Conservation (phyloP, 2,888 invertebrate species). For the Nomada fabriciana region DNA sequence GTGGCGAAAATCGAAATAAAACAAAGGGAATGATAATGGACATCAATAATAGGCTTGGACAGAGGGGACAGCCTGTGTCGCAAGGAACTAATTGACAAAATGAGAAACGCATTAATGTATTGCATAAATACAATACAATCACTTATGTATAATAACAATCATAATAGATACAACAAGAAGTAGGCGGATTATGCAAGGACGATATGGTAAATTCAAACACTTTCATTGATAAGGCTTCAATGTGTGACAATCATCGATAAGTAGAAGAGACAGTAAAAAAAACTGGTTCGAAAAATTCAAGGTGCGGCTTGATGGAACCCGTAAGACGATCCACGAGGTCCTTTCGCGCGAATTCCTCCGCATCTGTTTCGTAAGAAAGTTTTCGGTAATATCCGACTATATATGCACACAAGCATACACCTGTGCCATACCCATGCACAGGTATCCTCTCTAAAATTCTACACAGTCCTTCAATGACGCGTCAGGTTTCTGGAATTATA, state of each 20-base stretch:
- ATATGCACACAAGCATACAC: neutral
- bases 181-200: slow-evolving; percentile 21
- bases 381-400: slow-evolving; percentile 6
- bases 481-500: neutral
- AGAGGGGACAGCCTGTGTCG: neutral
- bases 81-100: slow-evolving; percentile 14
- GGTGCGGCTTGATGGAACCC: slow-evolving; percentile 59
- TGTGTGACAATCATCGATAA: neutral
- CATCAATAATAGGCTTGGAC: neutral
- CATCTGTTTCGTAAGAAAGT: slow-evolving; percentile 31
- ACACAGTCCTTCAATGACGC: neutral
- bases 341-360: slow-evolving; percentile 53
- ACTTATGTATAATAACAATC: no score
- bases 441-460: neutral
- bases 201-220: slow-evolving; percentile 8
- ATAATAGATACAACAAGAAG: neutral
- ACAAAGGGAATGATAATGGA: neutral
- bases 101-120: neutral
- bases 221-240: slow-evolving; percentile 5
- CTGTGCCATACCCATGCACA: neutral
- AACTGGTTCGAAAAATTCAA: slow-evolving; percentile 59
- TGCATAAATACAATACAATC: no score
- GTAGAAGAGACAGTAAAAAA: slow-evolving; percentile 61
- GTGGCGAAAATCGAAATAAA: neutral
- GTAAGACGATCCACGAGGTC: slow-evolving; percentile 38